Evolutionary conservation across 2,113 vertebrate genomes (phyloP).

Genomic region (Lota lota): DNA sequence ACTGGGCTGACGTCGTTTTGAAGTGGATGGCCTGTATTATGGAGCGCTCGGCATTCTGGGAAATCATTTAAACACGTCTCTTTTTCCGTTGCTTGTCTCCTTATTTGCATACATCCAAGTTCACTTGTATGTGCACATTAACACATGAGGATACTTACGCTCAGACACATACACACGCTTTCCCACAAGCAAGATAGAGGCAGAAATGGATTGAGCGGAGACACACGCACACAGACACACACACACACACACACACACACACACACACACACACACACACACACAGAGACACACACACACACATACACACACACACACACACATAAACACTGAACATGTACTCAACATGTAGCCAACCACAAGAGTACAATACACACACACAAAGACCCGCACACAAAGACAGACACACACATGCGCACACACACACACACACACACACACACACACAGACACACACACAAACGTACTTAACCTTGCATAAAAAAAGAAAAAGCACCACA

Average conservation of each 20-base stretch:
- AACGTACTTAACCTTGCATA: not conserved
- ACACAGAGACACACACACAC: constrained; percentile 12
- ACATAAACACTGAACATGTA: not conserved
- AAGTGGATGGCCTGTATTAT: constrained; percentile 5
- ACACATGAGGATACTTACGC: not conserved
- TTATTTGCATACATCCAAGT: not conserved
- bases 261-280: constrained; percentile 17
- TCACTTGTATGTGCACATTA: not conserved
- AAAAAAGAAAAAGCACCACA: too few species aligned
- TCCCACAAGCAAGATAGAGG: not conserved
- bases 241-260: constrained; percentile 1
- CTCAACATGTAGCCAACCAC: too few species aligned
- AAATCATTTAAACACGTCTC: constrained; percentile 11
- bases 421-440: constrained; percentile 6
- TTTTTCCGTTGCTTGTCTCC: not conserved
- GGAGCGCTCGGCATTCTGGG: not conserved
- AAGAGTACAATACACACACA: too few species aligned
- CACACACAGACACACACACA: constrained; percentile 31
- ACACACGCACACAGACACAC: not conserved
- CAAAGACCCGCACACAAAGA: not conserved
- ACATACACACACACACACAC: not conserved
- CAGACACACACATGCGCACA: not conserved
- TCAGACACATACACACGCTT: not conserved
- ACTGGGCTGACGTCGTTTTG: not conserved
- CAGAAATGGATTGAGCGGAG: not conserved